Percentiles rank a stretch among this genome's conserved stretches.
phyloP scores from a whole-genome alignment of 2,888 invertebrate genomes.

The Mythimna impura region DNA sequence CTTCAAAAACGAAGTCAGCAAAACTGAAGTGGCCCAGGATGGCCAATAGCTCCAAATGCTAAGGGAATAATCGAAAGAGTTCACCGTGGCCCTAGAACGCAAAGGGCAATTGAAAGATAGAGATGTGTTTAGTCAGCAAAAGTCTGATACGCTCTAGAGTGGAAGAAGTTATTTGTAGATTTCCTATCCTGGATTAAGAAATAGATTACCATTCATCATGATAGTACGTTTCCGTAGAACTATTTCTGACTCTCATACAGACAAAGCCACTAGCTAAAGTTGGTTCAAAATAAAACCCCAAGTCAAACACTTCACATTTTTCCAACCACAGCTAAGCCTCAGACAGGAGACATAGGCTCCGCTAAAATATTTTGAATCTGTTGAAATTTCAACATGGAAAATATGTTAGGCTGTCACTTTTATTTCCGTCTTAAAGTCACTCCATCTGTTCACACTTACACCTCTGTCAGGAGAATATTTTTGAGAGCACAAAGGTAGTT shows the following conservation, averaged over 20 bases:
- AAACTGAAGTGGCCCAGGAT: no score
- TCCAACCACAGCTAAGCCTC: constrained; percentile 23
- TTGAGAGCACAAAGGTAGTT: constrained; percentile 17
- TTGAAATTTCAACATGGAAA: constrained; percentile 53
- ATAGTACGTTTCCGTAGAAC: no score
- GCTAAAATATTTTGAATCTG: constrained; percentile 54
- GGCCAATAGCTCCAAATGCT: no score
- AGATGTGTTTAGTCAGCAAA: no score
- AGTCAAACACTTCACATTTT: constrained; percentile 29
- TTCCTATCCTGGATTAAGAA: background rate
- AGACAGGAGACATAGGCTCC: constrained; percentile 35
- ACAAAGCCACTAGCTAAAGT: background rate
- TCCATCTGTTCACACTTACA: constrained; percentile 58
- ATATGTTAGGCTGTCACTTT: constrained; percentile 58
- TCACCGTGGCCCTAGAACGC: no score
- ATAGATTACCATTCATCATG: no score
- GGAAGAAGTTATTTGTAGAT: no score
- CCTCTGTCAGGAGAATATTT: constrained; percentile 50
- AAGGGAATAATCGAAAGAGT: no score
- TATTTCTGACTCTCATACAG: background rate
- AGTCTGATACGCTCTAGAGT: no score
- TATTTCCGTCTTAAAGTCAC: constrained; percentile 59
- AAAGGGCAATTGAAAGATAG: no score
- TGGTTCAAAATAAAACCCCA: constrained; percentile 15
- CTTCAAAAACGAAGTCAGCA: no score